These are phyloP conservation scores for Tanaodytes sp. DNA, from an alignment of 2,888 invertebrate genomes.

Conservation along the genomic window DNA sequence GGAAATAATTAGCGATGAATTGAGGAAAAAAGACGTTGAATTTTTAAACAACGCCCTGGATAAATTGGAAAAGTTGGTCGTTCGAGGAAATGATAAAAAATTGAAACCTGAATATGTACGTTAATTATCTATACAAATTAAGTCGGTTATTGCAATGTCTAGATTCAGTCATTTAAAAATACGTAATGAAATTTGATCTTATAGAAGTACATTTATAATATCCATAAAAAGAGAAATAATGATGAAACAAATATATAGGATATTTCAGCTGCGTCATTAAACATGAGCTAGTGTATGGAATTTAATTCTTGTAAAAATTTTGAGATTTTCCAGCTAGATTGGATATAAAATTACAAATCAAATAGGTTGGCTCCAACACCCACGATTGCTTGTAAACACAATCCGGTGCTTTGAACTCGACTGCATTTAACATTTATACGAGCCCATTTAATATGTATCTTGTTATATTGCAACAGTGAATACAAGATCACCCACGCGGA, in stretches of 20 bases:
- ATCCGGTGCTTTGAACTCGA: slow-evolving; percentile 48
- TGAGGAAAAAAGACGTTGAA: slow-evolving; percentile 95
- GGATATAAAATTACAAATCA: slow-evolving; percentile 12
- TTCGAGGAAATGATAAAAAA: slow-evolving; percentile 93
- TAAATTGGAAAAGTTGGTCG: slow-evolving; percentile 87
- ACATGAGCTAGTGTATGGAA: slow-evolving; percentile 4
- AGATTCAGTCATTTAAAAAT: too few relatives aligned
- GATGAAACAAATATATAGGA: neutral
- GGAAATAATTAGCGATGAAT: slow-evolving; percentile 95
- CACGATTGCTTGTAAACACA: slow-evolving; percentile 56
- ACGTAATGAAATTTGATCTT: too few relatives aligned
- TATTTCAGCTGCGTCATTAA: slow-evolving; percentile 24
- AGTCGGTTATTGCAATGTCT: too few relatives aligned
- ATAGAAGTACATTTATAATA: too few relatives aligned
- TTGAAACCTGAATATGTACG: slow-evolving; percentile 95
- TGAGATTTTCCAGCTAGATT: slow-evolving; percentile 21
- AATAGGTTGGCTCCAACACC: slow-evolving; percentile 39
- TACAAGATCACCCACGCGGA: slow-evolving; percentile 57
- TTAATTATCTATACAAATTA: slow-evolving; percentile 56
- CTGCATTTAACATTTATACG: slow-evolving; percentile 59
- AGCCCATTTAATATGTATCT: slow-evolving; percentile 52
- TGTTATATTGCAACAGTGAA: slow-evolving; percentile 54
- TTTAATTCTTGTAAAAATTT: neutral
- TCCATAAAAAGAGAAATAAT: too few relatives aligned
- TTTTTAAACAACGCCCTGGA: slow-evolving; percentile 87